Percentiles rank a stretch among this genome's conserved stretches.
phyloP scores from a whole-genome alignment of 2,797 vertebrate genomes.

The Enteromius treurensis region DNA sequence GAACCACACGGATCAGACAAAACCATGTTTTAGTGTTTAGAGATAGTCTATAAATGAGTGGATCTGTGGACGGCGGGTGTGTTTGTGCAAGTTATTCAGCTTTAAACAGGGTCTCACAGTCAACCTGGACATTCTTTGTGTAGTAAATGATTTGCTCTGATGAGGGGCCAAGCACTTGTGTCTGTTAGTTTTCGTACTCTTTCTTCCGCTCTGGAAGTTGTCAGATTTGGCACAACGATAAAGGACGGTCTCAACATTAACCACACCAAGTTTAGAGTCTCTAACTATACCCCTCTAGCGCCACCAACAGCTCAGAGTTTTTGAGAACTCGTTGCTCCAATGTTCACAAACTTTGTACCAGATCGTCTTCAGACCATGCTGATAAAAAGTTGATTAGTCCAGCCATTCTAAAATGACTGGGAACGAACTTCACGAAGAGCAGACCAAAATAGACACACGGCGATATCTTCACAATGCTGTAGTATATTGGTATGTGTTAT shows the following conservation, averaged over 20 bases:
- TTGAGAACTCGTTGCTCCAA: not conserved
- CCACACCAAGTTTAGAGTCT: not conserved
- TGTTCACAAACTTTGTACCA: not conserved
- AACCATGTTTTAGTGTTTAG: conserved; percentile 14
- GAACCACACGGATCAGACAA: not conserved
- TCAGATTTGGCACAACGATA: not conserved
- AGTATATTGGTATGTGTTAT: not conserved
- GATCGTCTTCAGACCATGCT: not conserved
- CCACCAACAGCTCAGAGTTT: not conserved
- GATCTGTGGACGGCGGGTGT: not conserved
- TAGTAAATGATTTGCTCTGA: not conserved
- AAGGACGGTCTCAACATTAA: not conserved
- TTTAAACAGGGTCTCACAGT: not conserved
- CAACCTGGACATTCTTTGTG: not conserved
- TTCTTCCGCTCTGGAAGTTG: not conserved
- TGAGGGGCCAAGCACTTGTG: not conserved
- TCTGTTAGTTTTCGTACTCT: not conserved
- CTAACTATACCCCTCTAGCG: not conserved
- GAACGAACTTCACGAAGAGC: not conserved
- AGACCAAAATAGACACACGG: not conserved
- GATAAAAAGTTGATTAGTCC: not conserved
- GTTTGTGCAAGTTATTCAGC: too few species aligned
- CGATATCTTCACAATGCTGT: not conserved
- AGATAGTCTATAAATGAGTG: not conserved
- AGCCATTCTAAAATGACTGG: not conserved